phyloP scores from a whole-genome alignment of 2,113 vertebrate genomes.

The Pomatostomus ruficeps region DNA sequence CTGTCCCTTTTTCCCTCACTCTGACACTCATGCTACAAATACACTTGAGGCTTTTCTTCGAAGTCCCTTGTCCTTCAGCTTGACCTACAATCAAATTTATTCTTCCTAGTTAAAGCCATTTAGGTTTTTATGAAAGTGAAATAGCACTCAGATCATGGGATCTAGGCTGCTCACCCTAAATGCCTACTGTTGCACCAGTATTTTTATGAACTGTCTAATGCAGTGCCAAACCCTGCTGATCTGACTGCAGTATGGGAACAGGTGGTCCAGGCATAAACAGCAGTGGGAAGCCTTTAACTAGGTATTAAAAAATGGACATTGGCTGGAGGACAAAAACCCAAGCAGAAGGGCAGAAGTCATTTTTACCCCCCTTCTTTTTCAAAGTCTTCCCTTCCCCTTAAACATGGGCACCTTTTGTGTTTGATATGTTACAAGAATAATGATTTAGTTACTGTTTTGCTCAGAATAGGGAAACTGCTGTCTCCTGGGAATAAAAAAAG shows the following conservation, averaged over 20 bases:
- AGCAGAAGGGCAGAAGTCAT: background rate
- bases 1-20: background rate
- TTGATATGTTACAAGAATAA: background rate
- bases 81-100: background rate
- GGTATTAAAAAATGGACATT: background rate
- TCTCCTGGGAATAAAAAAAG: background rate
- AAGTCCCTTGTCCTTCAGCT: background rate
- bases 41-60: background rate
- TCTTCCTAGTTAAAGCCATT: background rate
- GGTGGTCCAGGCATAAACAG: constrained; percentile 11
- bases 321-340: background rate
- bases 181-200: background rate
- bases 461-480: background rate
- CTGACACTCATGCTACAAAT: background rate
- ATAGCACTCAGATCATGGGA: background rate
- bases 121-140: background rate
- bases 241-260: background rate
- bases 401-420: background rate
- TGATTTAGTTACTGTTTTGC: background rate
- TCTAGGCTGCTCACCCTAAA: background rate
- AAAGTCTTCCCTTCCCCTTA: background rate
- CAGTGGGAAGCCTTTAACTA: constrained; percentile 21
- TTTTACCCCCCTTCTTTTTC: background rate
- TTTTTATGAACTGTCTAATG: background rate
- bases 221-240: background rate